Base-by-base conservation (phyloP, 2,888 invertebrate genomes). In the Glyphotaelius pellucidus region DNA sequence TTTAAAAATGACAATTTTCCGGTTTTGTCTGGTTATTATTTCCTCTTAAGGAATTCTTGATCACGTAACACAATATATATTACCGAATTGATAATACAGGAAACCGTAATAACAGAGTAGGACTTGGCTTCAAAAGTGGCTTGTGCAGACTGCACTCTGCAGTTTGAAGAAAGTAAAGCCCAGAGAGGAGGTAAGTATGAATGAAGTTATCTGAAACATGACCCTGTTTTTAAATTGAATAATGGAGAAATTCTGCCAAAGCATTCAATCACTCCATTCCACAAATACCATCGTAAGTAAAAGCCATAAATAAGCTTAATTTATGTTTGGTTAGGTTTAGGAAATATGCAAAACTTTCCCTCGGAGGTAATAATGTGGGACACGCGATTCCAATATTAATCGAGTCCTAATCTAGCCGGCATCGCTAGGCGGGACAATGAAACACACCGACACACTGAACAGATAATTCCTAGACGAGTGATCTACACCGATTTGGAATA, bases 381-480 rank as follows among this genome's bases (percentile, higher is more conserved):
- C 83, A 83, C 83, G 83, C 83, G 83, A 83, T 83, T 83, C 25
- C 83, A 83, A 83, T 31, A 83, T 83, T 83, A 83, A 32, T 83
- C 83, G 35, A 83, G 35, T 83, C 11, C 35, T 35, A 35, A 83
- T 25, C 31, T 83, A 0, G 2, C 67, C 7, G 67, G 25, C 32
- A 35, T 32, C 83, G 83, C 83, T 35, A 83, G 35, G 35, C 83
- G 35, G 19, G 35, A 83, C 83, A 83, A 32, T 19, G 7, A 25
- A 67, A 47, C 14, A 15, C 47, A 47, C 47, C 3, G n/a, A 67
- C 25, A 67, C 67, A n/a, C 67, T 67, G 67, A 67, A n/a, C 67
- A 25, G 25, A 67, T n/a, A 67, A 67, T n/a, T 0, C 25, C 67
- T 67, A 67, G 67, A 67, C 9, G 25, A n/a, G 9, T 25, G 25